Base-by-base conservation (phyloP, 2,113 vertebrate genomes). In the Megaleporinus macrocephalus region DNA sequence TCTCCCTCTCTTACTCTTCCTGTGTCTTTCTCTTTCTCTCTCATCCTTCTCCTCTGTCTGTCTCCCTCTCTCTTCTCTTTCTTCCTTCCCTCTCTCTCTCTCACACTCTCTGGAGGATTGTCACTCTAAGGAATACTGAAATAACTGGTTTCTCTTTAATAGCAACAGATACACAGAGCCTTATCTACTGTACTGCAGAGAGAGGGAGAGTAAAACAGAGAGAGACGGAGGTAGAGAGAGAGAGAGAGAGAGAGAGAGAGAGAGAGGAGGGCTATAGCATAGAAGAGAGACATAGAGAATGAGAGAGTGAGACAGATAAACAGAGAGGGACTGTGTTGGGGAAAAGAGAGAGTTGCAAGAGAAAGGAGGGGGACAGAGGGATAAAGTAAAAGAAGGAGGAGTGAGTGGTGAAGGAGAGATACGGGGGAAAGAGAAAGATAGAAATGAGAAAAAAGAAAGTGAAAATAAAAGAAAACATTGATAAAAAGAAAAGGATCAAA, bases 171-270 rank as follows among this genome's bases (percentile, higher is more conserved):
- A 91, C 90, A 75, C 87, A 80, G 75, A 86, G 68, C 74, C 94
- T 93, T 94, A 95, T 95, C 90, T 91, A 66, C 85, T 66, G 90
- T 18, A 91, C 89, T 68, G 89, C 91, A 90, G 89, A 76, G 20
- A 76, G 20, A 73, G 62, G 62, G 27, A 51, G 22, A 75, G 30
- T 49, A 12, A 33, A 22, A 11, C 66, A 44, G 65, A 59, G 68
- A 61, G 57, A 61, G 11, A 61, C 7, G 24, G 47, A 51, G 14
- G 2, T 4, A 51, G 1, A 16, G 1, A 16, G 2, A 16, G 14
- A 51, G 49, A 51, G 14, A 51, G 14, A 18, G 49, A 16, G 49
- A 16, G 49, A 16, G 49, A 51, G 49, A 16, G 49, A 20, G 22
- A 22, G 18, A 20, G 4, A 20, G 5, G 51, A 13, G 18, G 16